A percentile compares a stretch with the other conserved stretches of the same genome.
Conservation (phyloP, 2,113 vertebrate genomes). For the Vulpes ferrilata region DNA sequence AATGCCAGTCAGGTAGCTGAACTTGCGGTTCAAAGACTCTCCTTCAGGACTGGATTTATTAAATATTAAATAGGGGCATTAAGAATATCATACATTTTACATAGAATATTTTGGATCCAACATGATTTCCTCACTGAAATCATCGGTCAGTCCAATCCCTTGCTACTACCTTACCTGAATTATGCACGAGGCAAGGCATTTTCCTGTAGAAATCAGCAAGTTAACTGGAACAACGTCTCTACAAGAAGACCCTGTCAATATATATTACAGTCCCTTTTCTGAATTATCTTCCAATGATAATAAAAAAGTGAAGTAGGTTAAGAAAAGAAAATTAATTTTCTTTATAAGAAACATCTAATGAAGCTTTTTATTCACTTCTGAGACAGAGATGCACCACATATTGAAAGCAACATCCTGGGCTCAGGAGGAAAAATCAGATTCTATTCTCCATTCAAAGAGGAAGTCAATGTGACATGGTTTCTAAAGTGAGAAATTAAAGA, state of each 20-base stretch:
- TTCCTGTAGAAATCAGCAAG: slow-evolving; percentile 81
- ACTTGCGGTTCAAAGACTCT: slow-evolving; percentile 71
- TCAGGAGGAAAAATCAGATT: slow-evolving; percentile 59
- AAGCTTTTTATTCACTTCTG: slow-evolving; percentile 69
- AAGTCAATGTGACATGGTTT: slow-evolving; percentile 8
- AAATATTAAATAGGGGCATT: slow-evolving; percentile 88
- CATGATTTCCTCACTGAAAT: slow-evolving; percentile 82
- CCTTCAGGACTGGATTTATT: slow-evolving; percentile 78
- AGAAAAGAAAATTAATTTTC: slow-evolving; percentile 73
- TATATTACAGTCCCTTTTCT: slow-evolving; percentile 75
- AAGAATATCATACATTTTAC: slow-evolving; percentile 88
- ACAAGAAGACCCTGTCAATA: slow-evolving; percentile 76
- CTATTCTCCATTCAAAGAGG: slow-evolving; percentile 15
- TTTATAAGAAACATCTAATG: slow-evolving; percentile 45
- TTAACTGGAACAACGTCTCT: slow-evolving; percentile 82
- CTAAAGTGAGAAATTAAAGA: slow-evolving; percentile 63
- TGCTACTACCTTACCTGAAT: slow-evolving; percentile 81
- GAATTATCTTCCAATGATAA: slow-evolving; percentile 75
- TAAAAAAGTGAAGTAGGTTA: slow-evolving; percentile 69
- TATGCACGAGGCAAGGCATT: slow-evolving; percentile 80
- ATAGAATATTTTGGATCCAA: slow-evolving; percentile 82
- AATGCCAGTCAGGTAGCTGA: slow-evolving; percentile 72
- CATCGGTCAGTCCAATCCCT: slow-evolving; percentile 75
- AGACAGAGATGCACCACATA: slow-evolving; percentile 21
- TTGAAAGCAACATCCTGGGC: slow-evolving; percentile 36